These are phyloP conservation scores for Harpalus rubripes DNA, from an alignment of 2,888 invertebrate genomes.

Conservation along the genomic window DNA sequence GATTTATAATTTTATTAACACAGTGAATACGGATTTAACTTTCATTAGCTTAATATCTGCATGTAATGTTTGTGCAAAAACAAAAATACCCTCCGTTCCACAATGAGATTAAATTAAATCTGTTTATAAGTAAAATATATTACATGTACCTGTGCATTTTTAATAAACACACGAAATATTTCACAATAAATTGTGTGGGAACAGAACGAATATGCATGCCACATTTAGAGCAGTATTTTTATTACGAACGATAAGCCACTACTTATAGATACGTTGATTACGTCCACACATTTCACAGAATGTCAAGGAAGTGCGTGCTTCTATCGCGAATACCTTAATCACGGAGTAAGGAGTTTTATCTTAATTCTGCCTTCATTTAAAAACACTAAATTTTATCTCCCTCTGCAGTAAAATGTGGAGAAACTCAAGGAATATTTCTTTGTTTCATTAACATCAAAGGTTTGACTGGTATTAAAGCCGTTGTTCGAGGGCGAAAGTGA, in stretches of 20 bases:
- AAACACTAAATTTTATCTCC: conserved; percentile 37
- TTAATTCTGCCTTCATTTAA: conserved; percentile 44
- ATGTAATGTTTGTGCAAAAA: background rate
- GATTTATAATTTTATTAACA: conserved; percentile 21
- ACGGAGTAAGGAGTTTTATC: conserved; percentile 24
- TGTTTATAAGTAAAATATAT: conserved; percentile 30
- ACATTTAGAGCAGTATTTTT: conserved; percentile 25
- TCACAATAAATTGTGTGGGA: background rate
- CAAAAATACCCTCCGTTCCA: background rate
- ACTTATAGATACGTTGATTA: conserved; percentile 7
- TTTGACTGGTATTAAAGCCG: conserved; percentile 29
- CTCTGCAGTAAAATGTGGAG: background rate
- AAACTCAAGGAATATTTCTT: conserved; percentile 10
- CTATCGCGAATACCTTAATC: conserved; percentile 33
- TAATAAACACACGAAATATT: conserved; percentile 1
- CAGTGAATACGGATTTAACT: conserved; percentile 16
- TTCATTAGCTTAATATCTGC: conserved; percentile 25
- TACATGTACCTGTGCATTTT: background rate
- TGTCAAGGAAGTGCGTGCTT: conserved; percentile 20
- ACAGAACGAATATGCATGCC: conserved; percentile 1
- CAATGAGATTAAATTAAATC: conserved; percentile 32
- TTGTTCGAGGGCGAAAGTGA: conserved; percentile 18
- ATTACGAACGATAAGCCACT: background rate
- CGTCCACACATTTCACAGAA: conserved; percentile 25
- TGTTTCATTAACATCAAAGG: conserved; percentile 13